Evolutionary conservation across 1,140 invertebrate genomes (phyloP).

Genomic region (Zeugodacus cucurbitae): DNA sequence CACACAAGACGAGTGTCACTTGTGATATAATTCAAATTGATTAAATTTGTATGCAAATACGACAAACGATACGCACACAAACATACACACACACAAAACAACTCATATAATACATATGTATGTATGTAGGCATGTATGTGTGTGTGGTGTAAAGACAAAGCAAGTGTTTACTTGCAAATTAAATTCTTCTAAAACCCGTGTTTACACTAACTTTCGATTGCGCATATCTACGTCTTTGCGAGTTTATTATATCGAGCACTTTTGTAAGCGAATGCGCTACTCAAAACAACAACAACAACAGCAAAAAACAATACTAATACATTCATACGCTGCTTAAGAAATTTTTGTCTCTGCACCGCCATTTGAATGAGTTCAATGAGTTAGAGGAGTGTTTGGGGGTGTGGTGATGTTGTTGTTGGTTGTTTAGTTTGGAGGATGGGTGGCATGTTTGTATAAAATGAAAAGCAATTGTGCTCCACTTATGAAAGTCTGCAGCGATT

Average conservation of each 20-base stretch:
- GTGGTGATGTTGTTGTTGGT: too few species aligned
- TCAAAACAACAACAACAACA: not conserved
- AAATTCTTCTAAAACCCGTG: slow-evolving; percentile 22
- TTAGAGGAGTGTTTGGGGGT: not conserved
- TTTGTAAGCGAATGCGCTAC: not conserved
- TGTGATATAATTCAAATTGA: not conserved
- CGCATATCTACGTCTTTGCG: not conserved
- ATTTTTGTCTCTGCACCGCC: not conserved
- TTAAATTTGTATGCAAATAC: not conserved
- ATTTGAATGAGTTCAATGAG: not conserved
- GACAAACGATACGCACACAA: not conserved
- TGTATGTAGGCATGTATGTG: too few species aligned
- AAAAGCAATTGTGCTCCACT: slow-evolving; percentile 32
- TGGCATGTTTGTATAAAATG: not conserved
- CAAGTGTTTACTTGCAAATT: slow-evolving; percentile 11
- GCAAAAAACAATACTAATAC: not conserved
- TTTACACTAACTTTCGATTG: slow-evolving; percentile 16
- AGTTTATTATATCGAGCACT: not conserved
- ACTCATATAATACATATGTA: too few species aligned
- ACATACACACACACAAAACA: not conserved
- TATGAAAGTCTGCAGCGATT: slow-evolving; percentile 39
- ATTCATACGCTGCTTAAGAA: slow-evolving; percentile 14
- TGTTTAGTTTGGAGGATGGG: not conserved
- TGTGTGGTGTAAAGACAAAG: not conserved
- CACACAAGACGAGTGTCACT: too few species aligned